Percentiles rank a stretch among this genome's conserved stretches.
Evolutionary conservation across 2,888 invertebrate genomes (phyloP).

Genomic region (Cephalotes varians): DNA sequence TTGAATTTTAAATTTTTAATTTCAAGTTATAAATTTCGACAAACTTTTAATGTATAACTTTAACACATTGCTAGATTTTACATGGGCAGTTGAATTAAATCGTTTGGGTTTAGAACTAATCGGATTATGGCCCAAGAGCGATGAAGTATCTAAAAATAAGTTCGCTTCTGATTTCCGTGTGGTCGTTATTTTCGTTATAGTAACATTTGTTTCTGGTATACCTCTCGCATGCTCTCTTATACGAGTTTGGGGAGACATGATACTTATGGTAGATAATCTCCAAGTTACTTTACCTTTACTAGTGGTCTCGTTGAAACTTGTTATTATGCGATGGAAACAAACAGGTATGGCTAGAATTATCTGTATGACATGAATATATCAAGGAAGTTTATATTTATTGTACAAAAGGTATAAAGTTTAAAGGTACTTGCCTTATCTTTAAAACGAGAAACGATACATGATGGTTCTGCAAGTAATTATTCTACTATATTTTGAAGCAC

Average conservation of each 20-base stretch:
- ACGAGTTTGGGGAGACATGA: slow-evolving; percentile 10
- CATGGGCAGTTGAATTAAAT: slow-evolving; percentile 53
- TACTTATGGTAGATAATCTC: slow-evolving; percentile 44
- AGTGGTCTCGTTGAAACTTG: slow-evolving; percentile 40
- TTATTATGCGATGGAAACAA: slow-evolving; percentile 30
- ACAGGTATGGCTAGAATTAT: slow-evolving; percentile 39
- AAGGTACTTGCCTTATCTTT: not conserved
- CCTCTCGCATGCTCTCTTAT: slow-evolving; percentile 23
- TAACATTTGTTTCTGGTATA: not conserved
- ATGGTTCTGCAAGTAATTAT: not conserved
- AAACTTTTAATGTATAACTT: not conserved
- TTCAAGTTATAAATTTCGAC: not conserved
- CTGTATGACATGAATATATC: not conserved
- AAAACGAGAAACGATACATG: not conserved
- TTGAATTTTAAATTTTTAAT: not conserved
- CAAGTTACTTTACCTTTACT: slow-evolving; percentile 27
- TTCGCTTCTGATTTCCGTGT: slow-evolving; percentile 24
- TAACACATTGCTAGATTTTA: slow-evolving; percentile 40
- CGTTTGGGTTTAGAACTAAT: slow-evolving; percentile 19
- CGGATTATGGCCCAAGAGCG: slow-evolving; percentile 52
- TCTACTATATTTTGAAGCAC: slow-evolving; percentile 36
- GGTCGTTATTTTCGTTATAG: not conserved
- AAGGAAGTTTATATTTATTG: not conserved
- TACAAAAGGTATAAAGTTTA: not conserved
- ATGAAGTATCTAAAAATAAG: not conserved